Base-by-base conservation (phyloP, 1,140 invertebrate genomes). In the Phthorimaea operculella region DNA sequence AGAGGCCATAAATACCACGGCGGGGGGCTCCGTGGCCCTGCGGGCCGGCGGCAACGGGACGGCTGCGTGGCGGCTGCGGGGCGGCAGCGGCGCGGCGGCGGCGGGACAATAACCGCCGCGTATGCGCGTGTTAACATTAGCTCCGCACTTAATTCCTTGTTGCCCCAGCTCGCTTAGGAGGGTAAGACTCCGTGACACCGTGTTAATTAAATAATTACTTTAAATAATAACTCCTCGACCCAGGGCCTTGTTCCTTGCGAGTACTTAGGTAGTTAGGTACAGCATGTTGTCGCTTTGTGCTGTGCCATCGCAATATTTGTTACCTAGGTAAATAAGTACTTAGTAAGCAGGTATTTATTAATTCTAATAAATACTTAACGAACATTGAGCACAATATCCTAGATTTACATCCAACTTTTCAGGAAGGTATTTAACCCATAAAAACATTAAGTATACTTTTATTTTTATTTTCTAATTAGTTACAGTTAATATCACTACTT, bases 151-250 rank as follows among this genome's bases (percentile, higher is more conserved):
- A 83, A 79, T 83, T 74, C 80, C 74, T 76, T 79, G 76, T 77
- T 74, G 72, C 73, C 72, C 75, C 70, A 63, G 80, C 76, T 79
- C 73, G 68, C 73, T 83, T 78, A 76, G 75, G 75, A 79, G 78
- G 76, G 77, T 76, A 70, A 76, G 67, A 71, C 64, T 70, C 58
- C 53, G 73, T 71, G 72, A 83, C 73, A 76, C 60, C 59, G 63
- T 79, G 76, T 79, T 83, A 78, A 81, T 83, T 83, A 81, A 81
- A 81, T 81, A 83, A 83, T 83, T 79, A 83, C 78, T 79, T 76
- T 79, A 76, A 79, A 80, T 80, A 83, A 83, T 50, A 50, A 50
- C 48, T 50, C 48, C 48, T 50, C 21, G 21, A 33, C 48, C 48
- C 21, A 17, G 48, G 18, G 48, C 4, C 21, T 33, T 18, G 48